Percentiles rank a stretch among this genome's conserved stretches.
Evolutionary conservation across 2,888 invertebrate genomes (phyloP).

Genomic region (Cryptophagus acutangulus): DNA sequence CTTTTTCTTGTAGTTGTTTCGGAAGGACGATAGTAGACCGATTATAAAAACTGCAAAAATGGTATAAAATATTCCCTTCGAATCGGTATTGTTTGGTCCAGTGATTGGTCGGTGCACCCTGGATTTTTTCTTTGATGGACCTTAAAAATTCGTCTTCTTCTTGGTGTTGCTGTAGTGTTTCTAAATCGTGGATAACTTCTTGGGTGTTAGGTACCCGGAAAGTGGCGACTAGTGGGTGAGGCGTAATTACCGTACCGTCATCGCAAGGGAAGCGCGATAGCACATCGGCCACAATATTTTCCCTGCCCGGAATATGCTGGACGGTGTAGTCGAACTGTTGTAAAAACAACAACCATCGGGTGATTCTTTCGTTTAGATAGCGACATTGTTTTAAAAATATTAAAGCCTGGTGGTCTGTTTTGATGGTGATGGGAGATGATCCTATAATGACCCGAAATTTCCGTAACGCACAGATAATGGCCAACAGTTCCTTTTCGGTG

Average conservation of each 20-base stretch:
- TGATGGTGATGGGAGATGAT: neutral
- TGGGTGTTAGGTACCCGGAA: too few species aligned
- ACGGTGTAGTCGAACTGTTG: slow-evolving; percentile 25
- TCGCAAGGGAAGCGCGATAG: slow-evolving; percentile 15
- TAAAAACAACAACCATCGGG: slow-evolving; percentile 24
- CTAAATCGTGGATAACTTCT: too few species aligned
- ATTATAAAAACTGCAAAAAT: too few species aligned
- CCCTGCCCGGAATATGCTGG: slow-evolving; percentile 23
- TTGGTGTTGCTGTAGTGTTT: too few species aligned
- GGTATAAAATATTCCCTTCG: too few species aligned
- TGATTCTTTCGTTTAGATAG: slow-evolving; percentile 18
- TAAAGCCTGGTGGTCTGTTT: slow-evolving; percentile 5
- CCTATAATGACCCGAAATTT: slow-evolving; percentile 12
- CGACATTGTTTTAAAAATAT: slow-evolving; percentile 4
- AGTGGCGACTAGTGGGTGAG: too few species aligned
- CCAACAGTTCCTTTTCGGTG: slow-evolving; percentile 22
- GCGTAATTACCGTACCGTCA: too few species aligned
- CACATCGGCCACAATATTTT: slow-evolving; percentile 23
- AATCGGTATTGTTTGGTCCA: too few species aligned
- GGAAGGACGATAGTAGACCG: neutral
- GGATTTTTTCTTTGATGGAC: too few species aligned
- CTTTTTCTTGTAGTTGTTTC: neutral
- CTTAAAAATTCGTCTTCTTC: too few species aligned
- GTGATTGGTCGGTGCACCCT: too few species aligned
- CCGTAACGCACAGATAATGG: slow-evolving; percentile 13